Evolutionary conservation across 1,140 invertebrate genomes (phyloP), one percentile per base, ranked within the genome.

Genomic region (Kradibia gibbosae): DNA sequence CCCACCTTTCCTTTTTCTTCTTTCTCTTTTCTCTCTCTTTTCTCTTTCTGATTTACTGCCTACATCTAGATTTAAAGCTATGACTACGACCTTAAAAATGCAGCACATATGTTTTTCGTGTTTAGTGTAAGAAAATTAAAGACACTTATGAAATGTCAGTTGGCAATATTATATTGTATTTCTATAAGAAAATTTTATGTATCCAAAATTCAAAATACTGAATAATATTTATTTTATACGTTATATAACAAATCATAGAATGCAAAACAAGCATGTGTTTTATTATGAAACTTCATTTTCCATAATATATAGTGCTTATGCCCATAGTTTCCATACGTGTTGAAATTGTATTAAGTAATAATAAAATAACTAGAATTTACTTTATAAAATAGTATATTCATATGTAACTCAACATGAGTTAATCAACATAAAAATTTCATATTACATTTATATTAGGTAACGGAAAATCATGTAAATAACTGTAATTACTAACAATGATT

Each of bases 21-120:
- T n/a, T 25, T 77, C 22, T 73, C 57, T 67, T 34, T 78, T 77
- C 22, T 73, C 57, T 67, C 39, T 78, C 71, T 74, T 77, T n/a
- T 74, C 50, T 70, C 34, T 76, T 22, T 36, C 57, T 25, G 28
- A 48, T 67, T 50, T 34, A n/a, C 0, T 25, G 10, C 17, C 57
- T 34, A 36, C 28, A 55, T 22, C 17, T 55, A 10, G 28, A 8
- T 70, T 53, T 50, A 31, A n/a, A 53, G 48, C 31, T 34, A 7
- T 55, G 72, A 74, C 72, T 74, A 34, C 62, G 50, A 20, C 20
- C 20, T 8, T n/a, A 67, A 67, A 78, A 70, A 67, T 78, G 76
- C 28, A 42, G 11, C 15, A 1, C 17, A 3, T 34, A n/a, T n/a
- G 62, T 67, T 67, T 67, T 78, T 60, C 31, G 36, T 34, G 50